Evolutionary conservation across 2,797 vertebrate species (phyloP).

Genomic region (Lacerta agilis): DNA sequence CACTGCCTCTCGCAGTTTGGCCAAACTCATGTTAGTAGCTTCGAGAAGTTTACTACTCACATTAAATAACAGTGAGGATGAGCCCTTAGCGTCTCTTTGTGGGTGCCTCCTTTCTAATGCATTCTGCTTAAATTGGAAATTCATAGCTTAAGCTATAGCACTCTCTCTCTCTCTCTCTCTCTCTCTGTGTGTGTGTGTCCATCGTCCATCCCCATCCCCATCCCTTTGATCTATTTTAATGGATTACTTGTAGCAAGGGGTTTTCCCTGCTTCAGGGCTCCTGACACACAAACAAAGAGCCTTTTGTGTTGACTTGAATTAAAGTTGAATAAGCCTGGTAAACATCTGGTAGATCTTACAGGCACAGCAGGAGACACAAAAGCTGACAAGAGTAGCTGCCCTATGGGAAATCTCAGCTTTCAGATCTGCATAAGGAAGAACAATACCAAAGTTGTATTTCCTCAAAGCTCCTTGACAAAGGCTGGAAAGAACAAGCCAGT

Average conservation of each 20-base stretch:
- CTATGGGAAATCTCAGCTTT: conserved; percentile 32
- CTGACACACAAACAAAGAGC: conserved; percentile 43
- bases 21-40: no score
- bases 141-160: conserved; percentile 53
- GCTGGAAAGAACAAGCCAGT: conserved; percentile 1
- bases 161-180: no score
- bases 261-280: conserved; percentile 40
- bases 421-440: conserved; percentile 10
- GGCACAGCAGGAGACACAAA: conserved; percentile 13
- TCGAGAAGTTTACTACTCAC: no score
- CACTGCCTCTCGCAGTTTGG: no score
- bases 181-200: conserved; percentile 16
- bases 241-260: conserved; percentile 40
- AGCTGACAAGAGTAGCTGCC: conserved; percentile 38
- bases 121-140: conserved; percentile 39
- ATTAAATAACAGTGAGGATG: no score
- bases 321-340: conserved; percentile 41
- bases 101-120: not conserved
- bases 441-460: not conserved
- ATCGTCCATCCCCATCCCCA: no score
- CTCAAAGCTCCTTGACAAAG: not conserved
- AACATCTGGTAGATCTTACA: conserved; percentile 46
- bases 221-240: conserved; percentile 51
- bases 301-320: conserved; percentile 42
- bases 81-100: not conserved